phyloP scores from a whole-genome alignment of 2,888 invertebrate genomes.

The Callimorpha dominula region DNA sequence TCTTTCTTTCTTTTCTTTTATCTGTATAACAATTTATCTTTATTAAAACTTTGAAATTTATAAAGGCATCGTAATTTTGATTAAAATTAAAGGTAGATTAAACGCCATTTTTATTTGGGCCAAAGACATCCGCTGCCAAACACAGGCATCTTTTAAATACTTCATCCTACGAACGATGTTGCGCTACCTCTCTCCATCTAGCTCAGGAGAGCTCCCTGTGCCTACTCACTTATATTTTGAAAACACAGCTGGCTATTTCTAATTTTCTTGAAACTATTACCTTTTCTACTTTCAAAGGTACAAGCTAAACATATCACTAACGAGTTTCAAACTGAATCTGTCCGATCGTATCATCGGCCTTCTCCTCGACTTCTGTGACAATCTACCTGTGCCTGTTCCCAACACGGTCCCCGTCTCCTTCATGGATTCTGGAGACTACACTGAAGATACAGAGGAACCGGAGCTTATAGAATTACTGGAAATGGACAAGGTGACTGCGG shows the following conservation, averaged over 20 bases:
- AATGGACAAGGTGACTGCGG: conserved; percentile 70
- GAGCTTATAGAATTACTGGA: conserved; percentile 63
- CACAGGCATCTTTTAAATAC: too few relatives aligned
- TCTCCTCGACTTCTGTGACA: conserved; percentile 88
- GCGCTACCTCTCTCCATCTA: not conserved
- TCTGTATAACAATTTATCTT: too few relatives aligned
- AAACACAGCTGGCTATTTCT: too few relatives aligned
- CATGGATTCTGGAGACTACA: conserved; percentile 79
- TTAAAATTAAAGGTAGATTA: too few relatives aligned
- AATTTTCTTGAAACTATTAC: not conserved
- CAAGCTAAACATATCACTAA: conserved; percentile 91
- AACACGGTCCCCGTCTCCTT: conserved; percentile 81
- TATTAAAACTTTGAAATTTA: too few relatives aligned
- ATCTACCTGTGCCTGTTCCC: conserved; percentile 78
- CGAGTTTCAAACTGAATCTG: conserved; percentile 91
- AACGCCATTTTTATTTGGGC: too few relatives aligned
- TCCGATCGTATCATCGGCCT: conserved; percentile 90
- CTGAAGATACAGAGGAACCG: conserved; percentile 69
- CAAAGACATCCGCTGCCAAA: too few relatives aligned
- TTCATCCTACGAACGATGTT: too few relatives aligned
- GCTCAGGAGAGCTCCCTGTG: too few relatives aligned
- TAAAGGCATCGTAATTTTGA: too few relatives aligned
- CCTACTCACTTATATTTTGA: too few relatives aligned
- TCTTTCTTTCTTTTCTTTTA: too few relatives aligned
- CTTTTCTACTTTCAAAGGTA: conserved; percentile 83